Evolutionary conservation across 2,113 vertebrate species (phyloP).

Genomic region (Datnioides undecimradiatus): DNA sequence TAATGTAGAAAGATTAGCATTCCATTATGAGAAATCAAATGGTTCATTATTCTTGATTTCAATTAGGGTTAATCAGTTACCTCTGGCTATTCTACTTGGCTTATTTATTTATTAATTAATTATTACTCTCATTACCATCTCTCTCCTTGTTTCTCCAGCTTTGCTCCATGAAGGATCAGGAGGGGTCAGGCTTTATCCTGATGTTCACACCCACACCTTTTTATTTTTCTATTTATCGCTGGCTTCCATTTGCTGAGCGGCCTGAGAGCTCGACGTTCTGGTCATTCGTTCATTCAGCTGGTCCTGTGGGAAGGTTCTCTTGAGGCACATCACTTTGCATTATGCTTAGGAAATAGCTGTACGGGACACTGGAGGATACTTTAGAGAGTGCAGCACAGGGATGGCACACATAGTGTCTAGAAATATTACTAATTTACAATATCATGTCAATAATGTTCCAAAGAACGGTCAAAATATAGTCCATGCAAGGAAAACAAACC

Average conservation of each 20-base stretch:
- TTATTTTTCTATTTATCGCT: neutral
- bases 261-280: slow-evolving; percentile 23
- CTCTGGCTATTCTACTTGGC: slow-evolving; percentile 5
- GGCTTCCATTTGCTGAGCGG: slow-evolving; percentile 39
- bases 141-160: neutral
- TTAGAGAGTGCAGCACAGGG: slow-evolving; percentile 1
- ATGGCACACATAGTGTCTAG: neutral
- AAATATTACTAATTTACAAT: neutral
- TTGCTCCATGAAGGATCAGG: slow-evolving; percentile 20
- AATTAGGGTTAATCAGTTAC: slow-evolving; percentile 8
- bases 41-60: slow-evolving; percentile 16
- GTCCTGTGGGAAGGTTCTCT: slow-evolving; percentile 50
- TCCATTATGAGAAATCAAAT: slow-evolving; percentile 4
- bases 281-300: slow-evolving; percentile 39
- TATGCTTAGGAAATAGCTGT: slow-evolving; percentile 18
- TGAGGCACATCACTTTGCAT: slow-evolving; percentile 48
- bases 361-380: slow-evolving; percentile 15
- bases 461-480: neutral
- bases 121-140: slow-evolving; percentile 3
- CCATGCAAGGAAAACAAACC: neutral
- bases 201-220: slow-evolving; percentile 20
- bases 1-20: slow-evolving; percentile 2
- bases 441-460: neutral
- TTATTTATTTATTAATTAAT: slow-evolving; percentile 14
- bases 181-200: slow-evolving; percentile 9